Evolutionary conservation across 1,140 invertebrate species (phyloP).

Genomic region (Dufourea novaeangliae): DNA sequence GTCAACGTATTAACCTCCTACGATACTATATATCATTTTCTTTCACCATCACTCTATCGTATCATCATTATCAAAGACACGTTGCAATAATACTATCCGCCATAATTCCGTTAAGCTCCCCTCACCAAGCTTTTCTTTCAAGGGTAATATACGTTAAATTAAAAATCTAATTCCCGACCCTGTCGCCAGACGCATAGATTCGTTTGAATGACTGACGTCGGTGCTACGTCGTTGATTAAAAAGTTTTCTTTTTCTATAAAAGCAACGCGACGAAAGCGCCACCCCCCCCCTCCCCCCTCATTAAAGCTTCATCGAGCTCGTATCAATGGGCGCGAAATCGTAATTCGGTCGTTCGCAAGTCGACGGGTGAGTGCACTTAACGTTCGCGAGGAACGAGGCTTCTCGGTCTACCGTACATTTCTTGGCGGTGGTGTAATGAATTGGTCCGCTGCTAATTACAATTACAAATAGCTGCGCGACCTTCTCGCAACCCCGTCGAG

Average conservation of each 20-base stretch:
- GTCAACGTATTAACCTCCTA: no score
- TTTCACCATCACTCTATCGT: no score
- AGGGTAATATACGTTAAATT: neutral
- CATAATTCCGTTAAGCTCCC: neutral
- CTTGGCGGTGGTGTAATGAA: conserved; percentile 60
- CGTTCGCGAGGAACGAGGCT: conserved; percentile 5
- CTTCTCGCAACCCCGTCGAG: conserved; percentile 39
- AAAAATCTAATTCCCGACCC: neutral
- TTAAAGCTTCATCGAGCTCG: no score
- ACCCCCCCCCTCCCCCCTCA: no score
- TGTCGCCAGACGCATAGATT: neutral
- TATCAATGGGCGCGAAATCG: conserved; percentile 5
- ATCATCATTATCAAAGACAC: neutral
- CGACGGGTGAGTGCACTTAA: conserved; percentile 1
- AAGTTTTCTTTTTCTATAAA: neutral
- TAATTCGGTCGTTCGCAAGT: conserved; percentile 13
- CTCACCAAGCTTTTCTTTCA: neutral
- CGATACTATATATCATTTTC: no score
- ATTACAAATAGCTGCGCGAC: conserved; percentile 65
- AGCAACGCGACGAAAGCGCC: neutral
- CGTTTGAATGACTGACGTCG: neutral
- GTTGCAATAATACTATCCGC: neutral
- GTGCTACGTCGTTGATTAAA: neutral
- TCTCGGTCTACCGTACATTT: conserved; percentile 22
- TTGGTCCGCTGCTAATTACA: conserved; percentile 65